Percentiles rank a stretch among this genome's conserved stretches.
Conservation (phyloP, 1,140 invertebrate species). For the Tetramorium parvispinum region DNA sequence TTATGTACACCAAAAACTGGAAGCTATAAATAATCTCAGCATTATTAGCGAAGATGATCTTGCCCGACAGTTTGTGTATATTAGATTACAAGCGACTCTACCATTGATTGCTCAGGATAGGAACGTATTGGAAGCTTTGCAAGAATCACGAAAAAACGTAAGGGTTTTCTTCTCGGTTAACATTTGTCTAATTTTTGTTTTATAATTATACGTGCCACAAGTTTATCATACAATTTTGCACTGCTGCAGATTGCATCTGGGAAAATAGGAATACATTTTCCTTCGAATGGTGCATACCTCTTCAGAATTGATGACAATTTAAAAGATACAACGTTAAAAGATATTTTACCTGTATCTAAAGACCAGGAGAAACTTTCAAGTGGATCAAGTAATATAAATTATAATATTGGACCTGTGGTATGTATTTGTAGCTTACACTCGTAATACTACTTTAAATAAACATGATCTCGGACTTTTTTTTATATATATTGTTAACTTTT, state of each 20-base stretch:
- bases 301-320: conserved; percentile 86
- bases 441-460: background rate
- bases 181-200: conserved; percentile 3
- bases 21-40: conserved; percentile 87
- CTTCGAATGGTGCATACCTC: conserved; percentile 87
- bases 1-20: conserved; percentile 90
- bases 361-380: conserved; percentile 77
- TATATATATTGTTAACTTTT: conserved; percentile 61
- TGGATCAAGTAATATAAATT: conserved; percentile 85
- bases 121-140: conserved; percentile 77
- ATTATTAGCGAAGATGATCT: conserved; percentile 88
- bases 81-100: conserved; percentile 85
- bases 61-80: conserved; percentile 89
- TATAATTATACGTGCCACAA: background rate
- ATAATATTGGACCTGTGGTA: conserved; percentile 82
- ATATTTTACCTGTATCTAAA: conserved; percentile 85
- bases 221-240: conserved; percentile 6
- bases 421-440: conserved; percentile 22
- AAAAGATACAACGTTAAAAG: conserved; percentile 86
- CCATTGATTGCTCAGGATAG: conserved; percentile 78
- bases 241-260: conserved; percentile 87
- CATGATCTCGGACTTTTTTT: background rate
- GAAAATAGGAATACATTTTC: conserved; percentile 88
- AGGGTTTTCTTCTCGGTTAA: conserved; percentile 11
- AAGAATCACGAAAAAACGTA: conserved; percentile 83